Evolutionary conservation across 2,888 invertebrate genomes (phyloP).

Genomic region (Drosophila dives): DNA sequence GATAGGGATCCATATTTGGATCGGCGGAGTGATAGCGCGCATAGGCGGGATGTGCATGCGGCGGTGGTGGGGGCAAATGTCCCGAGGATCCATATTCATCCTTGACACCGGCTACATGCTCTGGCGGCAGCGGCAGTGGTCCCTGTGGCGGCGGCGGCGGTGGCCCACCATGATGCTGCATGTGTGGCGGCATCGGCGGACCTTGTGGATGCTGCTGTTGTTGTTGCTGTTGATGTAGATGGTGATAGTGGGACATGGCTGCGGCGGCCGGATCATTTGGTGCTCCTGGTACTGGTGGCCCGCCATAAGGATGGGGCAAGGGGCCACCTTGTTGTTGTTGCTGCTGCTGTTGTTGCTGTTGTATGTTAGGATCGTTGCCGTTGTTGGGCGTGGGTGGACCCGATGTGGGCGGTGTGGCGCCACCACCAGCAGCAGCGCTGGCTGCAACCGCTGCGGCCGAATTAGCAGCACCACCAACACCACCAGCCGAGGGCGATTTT

Average conservation of each 20-base stretch:
- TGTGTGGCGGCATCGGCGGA: constrained; percentile 75
- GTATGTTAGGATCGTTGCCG: constrained; percentile 77
- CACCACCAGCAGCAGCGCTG: constrained; percentile 47
- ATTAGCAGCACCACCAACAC: constrained; percentile 28
- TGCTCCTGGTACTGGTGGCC: constrained; percentile 71
- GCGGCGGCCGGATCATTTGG: constrained; percentile 72
- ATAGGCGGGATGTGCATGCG: constrained; percentile 79
- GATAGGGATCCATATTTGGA: constrained; percentile 84
- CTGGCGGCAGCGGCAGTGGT: constrained; percentile 77
- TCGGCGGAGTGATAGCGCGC: constrained; percentile 83
- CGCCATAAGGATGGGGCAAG: constrained; percentile 80
- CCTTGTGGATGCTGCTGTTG: constrained; percentile 77
- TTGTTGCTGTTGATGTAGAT: constrained; percentile 81
- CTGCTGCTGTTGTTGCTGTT: constrained; percentile 29
- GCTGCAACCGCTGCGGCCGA: constrained; percentile 49
- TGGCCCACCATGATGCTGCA: constrained; percentile 72
- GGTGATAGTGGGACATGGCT: constrained; percentile 83
- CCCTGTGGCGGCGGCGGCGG: constrained; percentile 81
- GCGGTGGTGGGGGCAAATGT: constrained; percentile 82
- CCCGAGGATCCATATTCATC: constrained; percentile 82
- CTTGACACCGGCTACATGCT: constrained; percentile 81
- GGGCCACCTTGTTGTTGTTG: constrained; percentile 40
- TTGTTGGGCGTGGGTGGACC: constrained; percentile 80
- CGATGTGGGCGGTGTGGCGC: constrained; percentile 74
- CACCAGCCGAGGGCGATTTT: constrained; percentile 83